These are phyloP conservation scores for Eurois occulta DNA, from an alignment of 2,888 invertebrate species.

Conservation along the genomic window DNA sequence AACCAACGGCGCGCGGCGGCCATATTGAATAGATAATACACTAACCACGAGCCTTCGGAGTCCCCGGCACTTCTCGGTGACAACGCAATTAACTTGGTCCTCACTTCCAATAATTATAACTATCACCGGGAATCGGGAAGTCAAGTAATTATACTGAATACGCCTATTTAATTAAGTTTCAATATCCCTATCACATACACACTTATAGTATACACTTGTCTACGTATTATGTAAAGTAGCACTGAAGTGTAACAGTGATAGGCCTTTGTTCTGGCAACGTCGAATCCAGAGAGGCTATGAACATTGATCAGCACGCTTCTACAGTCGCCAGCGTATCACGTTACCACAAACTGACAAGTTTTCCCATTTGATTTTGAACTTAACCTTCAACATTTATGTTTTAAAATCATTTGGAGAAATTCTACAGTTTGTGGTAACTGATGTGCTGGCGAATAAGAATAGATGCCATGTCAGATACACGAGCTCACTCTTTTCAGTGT, in stretches of 20 bases:
- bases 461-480: background rate
- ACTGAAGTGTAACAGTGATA: background rate
- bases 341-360: no score
- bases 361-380: no score
- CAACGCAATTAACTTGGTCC: constrained; percentile 5
- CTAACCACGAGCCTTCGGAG: background rate
- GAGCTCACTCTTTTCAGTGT: background rate
- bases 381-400: no score
- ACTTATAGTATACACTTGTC: background rate
- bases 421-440: no score
- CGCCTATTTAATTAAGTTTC: background rate
- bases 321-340: no score
- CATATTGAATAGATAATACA: constrained; percentile 18
- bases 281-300: background rate
- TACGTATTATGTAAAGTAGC: background rate
- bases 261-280: background rate
- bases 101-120: background rate
- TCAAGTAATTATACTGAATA: background rate
- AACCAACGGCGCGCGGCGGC: background rate
- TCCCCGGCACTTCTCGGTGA: background rate
- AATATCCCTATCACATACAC: background rate
- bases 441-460: no score
- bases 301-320: no score
- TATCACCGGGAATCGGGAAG: background rate
- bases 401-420: no score